Evolutionary conservation across 2,113 vertebrate species (phyloP), one percentile per base, ranked within the genome.

Genomic region (Tauraco erythrolophus): DNA sequence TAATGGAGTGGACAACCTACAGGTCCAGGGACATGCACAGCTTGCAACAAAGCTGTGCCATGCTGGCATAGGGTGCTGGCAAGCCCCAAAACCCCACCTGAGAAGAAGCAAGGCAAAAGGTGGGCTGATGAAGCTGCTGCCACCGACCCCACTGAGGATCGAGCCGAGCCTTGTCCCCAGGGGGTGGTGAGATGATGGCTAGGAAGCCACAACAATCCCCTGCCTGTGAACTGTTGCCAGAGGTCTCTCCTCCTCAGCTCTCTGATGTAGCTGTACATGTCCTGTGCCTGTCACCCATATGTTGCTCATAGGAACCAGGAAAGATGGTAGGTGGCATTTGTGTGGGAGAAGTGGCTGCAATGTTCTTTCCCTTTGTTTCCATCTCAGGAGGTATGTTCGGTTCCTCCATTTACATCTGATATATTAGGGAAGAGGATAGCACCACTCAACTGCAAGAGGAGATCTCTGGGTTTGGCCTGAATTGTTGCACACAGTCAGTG

Each of bases 101-200:
- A 24, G n/a, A 68, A 88, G 62, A 64, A 50, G 6, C 21, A 78
- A 87, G 23, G 53, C 14, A 33, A 60, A 33, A 16, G 6, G 11
- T 70, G 62, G 19, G 46, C 18, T 71, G 37, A 23, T 60, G 27
- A 56, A 46, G 30, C 7, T 81, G 54, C 45, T 68, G 37, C 24
- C 2, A 1, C 12, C 81, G 54, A 41, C 21, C 14, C 5, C 16
- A 7, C 2, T 0, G 0, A 64, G 43, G 43, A 71, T 33, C 6
- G 1, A 43, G 16, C 11, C 3, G 9, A 81, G 48, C 14, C 46
- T 41, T 75, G 60, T 45, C 14, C 56, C 11, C 33, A 48, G n/a
- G 6, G 14, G 19, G 5, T 27, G 28, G 3, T 41, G 74, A 31
- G 61, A 43, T 51, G 56, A 68, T 23, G 27, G 8, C 11, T 72